Conservation (phyloP, 64 coral and sea anemone species). For the Actinia tenebrosa region DNA sequence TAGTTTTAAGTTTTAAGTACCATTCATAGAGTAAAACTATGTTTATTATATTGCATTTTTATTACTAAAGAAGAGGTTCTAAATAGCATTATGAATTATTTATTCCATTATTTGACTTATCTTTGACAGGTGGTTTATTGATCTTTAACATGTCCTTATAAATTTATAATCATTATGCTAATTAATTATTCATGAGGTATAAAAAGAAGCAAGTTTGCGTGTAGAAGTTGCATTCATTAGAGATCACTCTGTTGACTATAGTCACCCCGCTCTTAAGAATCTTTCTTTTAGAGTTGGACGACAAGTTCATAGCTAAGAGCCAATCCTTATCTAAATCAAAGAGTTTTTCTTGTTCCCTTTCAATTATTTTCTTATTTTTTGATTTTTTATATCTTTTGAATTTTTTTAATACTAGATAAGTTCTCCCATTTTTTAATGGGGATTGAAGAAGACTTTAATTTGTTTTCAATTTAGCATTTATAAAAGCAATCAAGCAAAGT, state of each 20-base stretch:
- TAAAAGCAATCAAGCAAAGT: background rate
- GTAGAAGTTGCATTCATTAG: background rate
- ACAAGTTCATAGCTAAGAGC: background rate
- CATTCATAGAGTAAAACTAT: background rate
- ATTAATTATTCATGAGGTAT: conserved; percentile 57
- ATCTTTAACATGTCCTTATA: conserved; percentile 1
- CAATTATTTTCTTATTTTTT: no score
- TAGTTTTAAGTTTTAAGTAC: background rate
- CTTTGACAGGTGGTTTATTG: background rate
- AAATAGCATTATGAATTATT: background rate
- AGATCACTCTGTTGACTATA: background rate
- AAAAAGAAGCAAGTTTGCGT: conserved; percentile 17
- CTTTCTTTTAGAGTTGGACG: background rate
- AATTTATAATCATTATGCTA: background rate
- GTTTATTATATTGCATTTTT: background rate
- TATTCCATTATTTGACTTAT: background rate
- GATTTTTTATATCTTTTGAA: no score
- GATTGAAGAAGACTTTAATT: background rate
- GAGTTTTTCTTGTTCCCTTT: background rate
- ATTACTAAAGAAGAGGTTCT: background rate
- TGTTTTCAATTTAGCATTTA: background rate
- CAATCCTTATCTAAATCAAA: background rate
- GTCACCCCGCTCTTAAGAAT: background rate
- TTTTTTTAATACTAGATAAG: no score
- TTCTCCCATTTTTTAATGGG: background rate